These are phyloP conservation scores for Ennomos quercinarius DNA, from an alignment of 2,888 invertebrate genomes.

Conservation along the genomic window DNA sequence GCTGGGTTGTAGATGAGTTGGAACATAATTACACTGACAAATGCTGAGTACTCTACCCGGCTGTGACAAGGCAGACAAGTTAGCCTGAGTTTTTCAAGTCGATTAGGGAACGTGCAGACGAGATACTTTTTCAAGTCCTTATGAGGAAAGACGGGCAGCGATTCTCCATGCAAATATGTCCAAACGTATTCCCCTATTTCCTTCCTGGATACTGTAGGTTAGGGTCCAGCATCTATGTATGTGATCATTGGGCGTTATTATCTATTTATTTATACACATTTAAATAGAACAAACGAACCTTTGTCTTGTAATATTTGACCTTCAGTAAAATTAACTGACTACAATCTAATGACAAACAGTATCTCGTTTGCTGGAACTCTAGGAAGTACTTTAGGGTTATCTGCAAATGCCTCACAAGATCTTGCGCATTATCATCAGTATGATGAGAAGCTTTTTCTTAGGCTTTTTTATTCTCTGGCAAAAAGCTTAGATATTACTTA, in stretches of 20 bases:
- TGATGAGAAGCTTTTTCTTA: not conserved
- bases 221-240: too few relatives aligned
- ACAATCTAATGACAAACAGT: slow-evolving; percentile 3
- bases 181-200: too few relatives aligned
- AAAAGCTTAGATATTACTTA: too few relatives aligned
- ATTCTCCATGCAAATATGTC: too few relatives aligned
- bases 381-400: slow-evolving; percentile 26
- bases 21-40: slow-evolving; percentile 40
- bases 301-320: too few relatives aligned
- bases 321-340: too few relatives aligned
- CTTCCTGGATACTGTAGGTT: too few relatives aligned
- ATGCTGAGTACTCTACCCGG: slow-evolving; percentile 27
- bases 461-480: too few relatives aligned
- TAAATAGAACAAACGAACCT: too few relatives aligned
- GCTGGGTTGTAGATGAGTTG: slow-evolving; percentile 31
- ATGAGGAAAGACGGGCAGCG: too few relatives aligned
- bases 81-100: slow-evolving; percentile 26
- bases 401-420: slow-evolving; percentile 25
- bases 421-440: slow-evolving; percentile 14
- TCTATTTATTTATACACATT: too few relatives aligned
- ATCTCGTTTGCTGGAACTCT: slow-evolving; percentile 10
- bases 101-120: slow-evolving; percentile 22
- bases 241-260: too few relatives aligned
- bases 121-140: slow-evolving; percentile 1
- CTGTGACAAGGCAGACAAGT: slow-evolving; percentile 33